These are phyloP conservation scores for Fabriciana adippe DNA, from an alignment of 2,888 invertebrate species.

Conservation along the genomic window DNA sequence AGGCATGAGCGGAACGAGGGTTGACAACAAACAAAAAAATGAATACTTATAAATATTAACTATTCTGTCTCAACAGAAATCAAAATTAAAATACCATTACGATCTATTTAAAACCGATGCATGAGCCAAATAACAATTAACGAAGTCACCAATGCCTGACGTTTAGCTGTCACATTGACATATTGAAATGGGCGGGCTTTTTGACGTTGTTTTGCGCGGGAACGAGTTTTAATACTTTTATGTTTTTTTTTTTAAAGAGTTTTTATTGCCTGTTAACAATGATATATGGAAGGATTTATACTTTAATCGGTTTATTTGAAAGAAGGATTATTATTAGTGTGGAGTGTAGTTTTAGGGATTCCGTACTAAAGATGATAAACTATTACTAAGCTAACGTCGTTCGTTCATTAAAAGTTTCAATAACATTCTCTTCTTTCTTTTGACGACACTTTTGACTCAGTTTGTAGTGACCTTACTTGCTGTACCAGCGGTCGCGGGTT, in stretches of 20 bases:
- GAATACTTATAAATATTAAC: background rate
- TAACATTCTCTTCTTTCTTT: too few relatives aligned
- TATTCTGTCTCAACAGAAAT: conserved; percentile 42
- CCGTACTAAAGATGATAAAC: too few relatives aligned
- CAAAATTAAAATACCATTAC: conserved; percentile 52
- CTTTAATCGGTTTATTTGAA: background rate
- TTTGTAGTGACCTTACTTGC: too few relatives aligned
- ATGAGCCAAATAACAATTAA: conserved; percentile 73
- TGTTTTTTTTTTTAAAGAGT: conserved; percentile 16
- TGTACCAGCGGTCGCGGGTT: too few relatives aligned
- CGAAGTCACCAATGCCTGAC: conserved; percentile 63
- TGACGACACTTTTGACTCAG: too few relatives aligned
- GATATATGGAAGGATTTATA: conserved; percentile 8
- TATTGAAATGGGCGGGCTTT: conserved; percentile 60
- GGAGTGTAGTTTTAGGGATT: too few relatives aligned
- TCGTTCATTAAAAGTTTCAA: too few relatives aligned
- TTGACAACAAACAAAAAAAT: background rate
- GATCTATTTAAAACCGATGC: conserved; percentile 48
- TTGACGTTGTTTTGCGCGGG: conserved; percentile 60
- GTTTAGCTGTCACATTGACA: conserved; percentile 57
- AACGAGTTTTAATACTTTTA: conserved; percentile 40
- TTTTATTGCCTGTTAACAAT: conserved; percentile 31
- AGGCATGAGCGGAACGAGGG: too few relatives aligned
- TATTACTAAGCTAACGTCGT: too few relatives aligned
- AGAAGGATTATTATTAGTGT: too few relatives aligned